Percentiles rank a stretch among this genome's conserved stretches.
These are phyloP conservation scores for Molorchus minor DNA, from an alignment of 2,888 invertebrate species.

Conservation along the genomic window DNA sequence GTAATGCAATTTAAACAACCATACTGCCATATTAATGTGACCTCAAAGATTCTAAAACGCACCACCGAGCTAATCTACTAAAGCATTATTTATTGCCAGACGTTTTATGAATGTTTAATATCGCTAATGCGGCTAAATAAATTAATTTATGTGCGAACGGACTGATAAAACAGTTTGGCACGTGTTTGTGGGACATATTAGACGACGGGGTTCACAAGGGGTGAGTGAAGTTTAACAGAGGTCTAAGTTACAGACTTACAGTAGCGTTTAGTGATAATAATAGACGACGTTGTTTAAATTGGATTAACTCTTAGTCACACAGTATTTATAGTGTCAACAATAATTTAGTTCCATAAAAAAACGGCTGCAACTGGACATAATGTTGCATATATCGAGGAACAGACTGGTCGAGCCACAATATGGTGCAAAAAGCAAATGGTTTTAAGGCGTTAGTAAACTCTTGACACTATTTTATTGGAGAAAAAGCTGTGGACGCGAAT, in stretches of 20 bases:
- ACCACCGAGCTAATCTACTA: slow-evolving; percentile 55
- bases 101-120: slow-evolving; percentile 50
- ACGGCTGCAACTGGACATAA: too few relatives aligned
- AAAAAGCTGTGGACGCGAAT: too few relatives aligned
- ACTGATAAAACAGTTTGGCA: slow-evolving; percentile 54
- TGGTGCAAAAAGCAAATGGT: too few relatives aligned
- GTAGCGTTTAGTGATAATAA: slow-evolving; percentile 36
- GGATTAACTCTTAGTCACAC: slow-evolving; percentile 36
- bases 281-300: slow-evolving; percentile 44
- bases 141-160: slow-evolving; percentile 59
- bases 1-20: slow-evolving; percentile 23
- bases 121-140: slow-evolving; percentile 46
- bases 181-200: slow-evolving; percentile 41
- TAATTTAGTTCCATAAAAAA: neutral
- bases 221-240: neutral
- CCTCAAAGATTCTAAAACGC: slow-evolving; percentile 31
- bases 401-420: too few relatives aligned
- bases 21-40: slow-evolving; percentile 17
- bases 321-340: slow-evolving; percentile 32
- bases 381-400: too few relatives aligned
- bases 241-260: neutral
- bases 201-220: slow-evolving; percentile 17
- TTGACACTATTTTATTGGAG: too few relatives aligned
- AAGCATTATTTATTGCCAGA: slow-evolving; percentile 57
- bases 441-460: too few relatives aligned